phyloP scores from a whole-genome alignment of 2,113 vertebrate genomes.

The Beaufortia kweichowensis region DNA sequence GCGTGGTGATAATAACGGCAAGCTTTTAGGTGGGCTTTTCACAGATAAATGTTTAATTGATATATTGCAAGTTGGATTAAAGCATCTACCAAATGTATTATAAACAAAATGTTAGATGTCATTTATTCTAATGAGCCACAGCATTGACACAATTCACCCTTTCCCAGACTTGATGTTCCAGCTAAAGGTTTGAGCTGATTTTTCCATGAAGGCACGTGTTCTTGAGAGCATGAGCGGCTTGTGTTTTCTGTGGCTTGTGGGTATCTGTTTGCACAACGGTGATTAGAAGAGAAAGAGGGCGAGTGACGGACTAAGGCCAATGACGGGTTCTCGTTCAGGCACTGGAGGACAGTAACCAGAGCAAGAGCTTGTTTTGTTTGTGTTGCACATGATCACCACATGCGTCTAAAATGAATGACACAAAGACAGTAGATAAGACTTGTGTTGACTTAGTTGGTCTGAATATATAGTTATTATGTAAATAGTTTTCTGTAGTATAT shows the following conservation, averaged over 20 bases:
- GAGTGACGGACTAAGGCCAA: conserved; percentile 32
- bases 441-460: too few species aligned
- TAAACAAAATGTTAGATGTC: too few species aligned
- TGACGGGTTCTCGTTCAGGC: conserved; percentile 47
- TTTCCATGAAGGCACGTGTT: conserved; percentile 30
- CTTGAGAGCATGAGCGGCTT: conserved; percentile 42
- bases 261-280: conserved; percentile 44
- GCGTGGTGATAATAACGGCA: too few species aligned
- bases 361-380: conserved; percentile 18
- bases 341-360: conserved; percentile 31
- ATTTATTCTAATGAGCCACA: too few species aligned
- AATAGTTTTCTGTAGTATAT: too few species aligned
- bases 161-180: neutral
- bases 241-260: conserved; percentile 37
- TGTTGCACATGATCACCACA: neutral
- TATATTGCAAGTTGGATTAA: too few species aligned
- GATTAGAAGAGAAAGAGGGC: conserved; percentile 34
- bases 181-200: neutral
- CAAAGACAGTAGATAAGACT: too few species aligned
- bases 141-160: neutral
- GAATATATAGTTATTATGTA: too few species aligned
- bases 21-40: too few species aligned
- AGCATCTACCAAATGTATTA: too few species aligned
- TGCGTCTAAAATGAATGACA: neutral
- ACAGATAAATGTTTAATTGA: too few species aligned